Evolutionary conservation across 1,140 invertebrate genomes (phyloP).

Genomic region (Calliopsis andreniformis): DNA sequence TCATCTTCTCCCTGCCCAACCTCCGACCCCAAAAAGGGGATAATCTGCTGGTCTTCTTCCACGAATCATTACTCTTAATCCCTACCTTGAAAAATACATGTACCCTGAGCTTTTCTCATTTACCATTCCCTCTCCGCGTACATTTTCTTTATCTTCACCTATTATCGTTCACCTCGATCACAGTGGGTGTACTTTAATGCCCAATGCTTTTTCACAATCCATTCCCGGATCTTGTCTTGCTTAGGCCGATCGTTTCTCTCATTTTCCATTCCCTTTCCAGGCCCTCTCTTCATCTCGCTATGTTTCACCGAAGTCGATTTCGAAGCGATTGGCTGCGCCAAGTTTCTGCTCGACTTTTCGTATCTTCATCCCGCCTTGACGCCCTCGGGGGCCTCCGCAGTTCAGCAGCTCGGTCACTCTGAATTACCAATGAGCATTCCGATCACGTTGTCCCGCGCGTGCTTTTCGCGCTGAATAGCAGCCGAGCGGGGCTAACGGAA

Average conservation of each 20-base stretch:
- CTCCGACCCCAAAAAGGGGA: neutral
- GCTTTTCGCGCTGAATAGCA: slow-evolving; percentile 50
- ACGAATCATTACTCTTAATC: slow-evolving; percentile 4
- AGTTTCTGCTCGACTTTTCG: slow-evolving; percentile 50
- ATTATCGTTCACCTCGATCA: neutral
- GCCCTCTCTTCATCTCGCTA: slow-evolving; percentile 11
- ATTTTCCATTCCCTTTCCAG: slow-evolving; percentile 23
- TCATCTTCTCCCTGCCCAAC: neutral
- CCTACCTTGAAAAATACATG: neutral
- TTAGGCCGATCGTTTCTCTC: neutral
- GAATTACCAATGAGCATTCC: slow-evolving; percentile 65
- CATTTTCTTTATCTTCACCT: slow-evolving; percentile 1
- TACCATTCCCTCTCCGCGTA: neutral
- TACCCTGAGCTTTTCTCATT: neutral
- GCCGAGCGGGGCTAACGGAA: neutral
- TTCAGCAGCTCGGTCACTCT: slow-evolving; percentile 5
- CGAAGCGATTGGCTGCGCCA: slow-evolving; percentile 27
- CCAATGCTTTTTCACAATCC: slow-evolving; percentile 6
- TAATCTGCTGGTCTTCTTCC: neutral
- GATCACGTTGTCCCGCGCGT: slow-evolving; percentile 59
- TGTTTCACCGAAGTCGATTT: slow-evolving; percentile 35
- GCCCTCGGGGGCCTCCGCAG: neutral
- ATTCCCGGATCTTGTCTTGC: neutral
- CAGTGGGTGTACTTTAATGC: slow-evolving; percentile 22
- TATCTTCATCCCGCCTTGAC: slow-evolving; percentile 48